Percentiles rank a stretch among this genome's conserved stretches.
Conservation (phyloP, 2,888 invertebrate species). For the Pollenia labialis region DNA sequence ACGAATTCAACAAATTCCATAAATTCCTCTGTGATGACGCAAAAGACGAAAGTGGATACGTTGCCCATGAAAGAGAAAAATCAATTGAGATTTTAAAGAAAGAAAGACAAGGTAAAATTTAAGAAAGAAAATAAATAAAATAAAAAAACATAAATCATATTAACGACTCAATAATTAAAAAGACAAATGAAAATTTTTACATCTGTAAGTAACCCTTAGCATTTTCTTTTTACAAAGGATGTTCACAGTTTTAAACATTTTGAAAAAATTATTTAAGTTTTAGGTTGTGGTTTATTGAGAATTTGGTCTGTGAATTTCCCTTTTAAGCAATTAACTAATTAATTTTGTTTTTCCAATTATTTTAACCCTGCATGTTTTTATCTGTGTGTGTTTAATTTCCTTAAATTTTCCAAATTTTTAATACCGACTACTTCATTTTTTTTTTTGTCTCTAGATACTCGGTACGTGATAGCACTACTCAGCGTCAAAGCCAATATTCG, state of each 20-base stretch:
- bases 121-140: background rate
- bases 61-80: constrained; percentile 75
- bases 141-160: background rate
- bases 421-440: background rate
- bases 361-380: constrained; percentile 31
- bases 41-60: constrained; percentile 75
- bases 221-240: background rate
- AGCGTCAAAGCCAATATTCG: constrained; percentile 83
- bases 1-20: constrained; percentile 79
- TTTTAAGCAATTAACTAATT: background rate
- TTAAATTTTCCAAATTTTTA: background rate
- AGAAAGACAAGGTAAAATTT: constrained; percentile 42
- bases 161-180: background rate
- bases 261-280: background rate
- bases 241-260: constrained; percentile 17
- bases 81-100: constrained; percentile 48
- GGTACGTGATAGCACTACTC: constrained; percentile 79
- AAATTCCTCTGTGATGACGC: constrained; percentile 56
- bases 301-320: background rate
- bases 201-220: constrained; percentile 37
- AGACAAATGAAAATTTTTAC: background rate
- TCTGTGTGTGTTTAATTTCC: constrained; percentile 1
- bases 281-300: background rate
- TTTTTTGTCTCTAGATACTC: constrained; percentile 78
- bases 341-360: background rate